A percentile compares a stretch with the other conserved stretches of the same genome.
Evolutionary conservation across 1,140 invertebrate genomes (phyloP).

Genomic region (Lutraria rhynchaena): DNA sequence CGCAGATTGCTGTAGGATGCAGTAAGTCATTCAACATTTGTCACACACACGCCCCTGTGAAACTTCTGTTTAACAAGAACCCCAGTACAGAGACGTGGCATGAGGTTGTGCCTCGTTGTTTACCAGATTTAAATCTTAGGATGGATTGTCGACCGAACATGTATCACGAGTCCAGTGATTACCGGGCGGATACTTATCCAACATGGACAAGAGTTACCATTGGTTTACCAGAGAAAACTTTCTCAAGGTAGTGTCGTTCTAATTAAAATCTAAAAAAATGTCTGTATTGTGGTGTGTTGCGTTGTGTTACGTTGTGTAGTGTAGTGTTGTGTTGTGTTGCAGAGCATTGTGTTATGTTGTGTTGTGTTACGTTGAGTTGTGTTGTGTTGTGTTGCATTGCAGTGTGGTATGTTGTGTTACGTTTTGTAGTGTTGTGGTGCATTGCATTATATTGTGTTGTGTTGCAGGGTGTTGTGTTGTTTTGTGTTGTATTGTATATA

Average conservation of each 20-base stretch:
- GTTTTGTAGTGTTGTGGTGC: no score
- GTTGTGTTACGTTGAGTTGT: background rate
- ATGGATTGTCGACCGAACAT: slow-evolving; percentile 80
- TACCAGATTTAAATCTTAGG: slow-evolving; percentile 72
- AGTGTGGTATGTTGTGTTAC: no score
- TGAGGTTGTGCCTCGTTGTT: slow-evolving; percentile 80
- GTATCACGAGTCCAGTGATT: slow-evolving; percentile 80
- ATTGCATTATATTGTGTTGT: no score
- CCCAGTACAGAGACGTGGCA: slow-evolving; percentile 79
- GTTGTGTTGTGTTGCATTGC: no score
- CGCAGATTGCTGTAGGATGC: slow-evolving; percentile 81
- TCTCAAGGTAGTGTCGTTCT: slow-evolving; percentile 78
- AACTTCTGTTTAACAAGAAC: slow-evolving; percentile 80
- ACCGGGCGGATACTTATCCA: slow-evolving; percentile 75
- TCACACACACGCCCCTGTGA: slow-evolving; percentile 63
- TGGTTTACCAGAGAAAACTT: slow-evolving; percentile 80
- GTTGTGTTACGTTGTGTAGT: background rate
- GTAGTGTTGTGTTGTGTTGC: background rate
- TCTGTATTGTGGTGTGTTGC: background rate
- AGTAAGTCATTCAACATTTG: slow-evolving; percentile 71
- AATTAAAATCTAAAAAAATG: background rate
- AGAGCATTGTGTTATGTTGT: no score
- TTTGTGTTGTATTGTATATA: no score
- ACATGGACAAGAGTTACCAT: slow-evolving; percentile 82
- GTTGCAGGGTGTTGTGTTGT: no score